A percentile compares a stretch with the other conserved stretches of the same genome.
phyloP scores from a whole-genome alignment of 2,797 vertebrate genomes.

The Melanogrammus aeglefinus region DNA sequence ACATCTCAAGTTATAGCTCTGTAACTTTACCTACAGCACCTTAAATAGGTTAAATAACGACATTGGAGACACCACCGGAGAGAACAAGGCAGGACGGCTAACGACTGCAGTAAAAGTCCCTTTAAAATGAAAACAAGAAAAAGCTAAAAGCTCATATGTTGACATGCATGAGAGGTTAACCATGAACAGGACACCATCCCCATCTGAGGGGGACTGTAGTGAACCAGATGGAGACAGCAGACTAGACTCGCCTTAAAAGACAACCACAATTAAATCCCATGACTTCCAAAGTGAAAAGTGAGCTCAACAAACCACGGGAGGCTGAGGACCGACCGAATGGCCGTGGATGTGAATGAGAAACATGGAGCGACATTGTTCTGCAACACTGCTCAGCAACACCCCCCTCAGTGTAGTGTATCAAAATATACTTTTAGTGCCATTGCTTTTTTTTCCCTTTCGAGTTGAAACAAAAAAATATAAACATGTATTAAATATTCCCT shows the following conservation, averaged over 20 bases:
- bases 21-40: neutral
- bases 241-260: neutral
- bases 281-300: neutral
- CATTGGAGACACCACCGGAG: neutral
- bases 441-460: neutral
- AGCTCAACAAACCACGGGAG: neutral
- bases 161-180: too few species aligned
- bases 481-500: neutral
- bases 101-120: neutral
- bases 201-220: neutral
- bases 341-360: neutral
- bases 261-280: neutral
- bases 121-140: neutral
- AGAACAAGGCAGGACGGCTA: neutral
- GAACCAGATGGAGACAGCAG: neutral
- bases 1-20: neutral
- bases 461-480: neutral
- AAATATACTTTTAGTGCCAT: constrained; percentile 3
- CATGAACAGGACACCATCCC: neutral
- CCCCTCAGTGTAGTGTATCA: neutral
- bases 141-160: neutral
- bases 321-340: neutral
- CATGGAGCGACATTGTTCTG: neutral
- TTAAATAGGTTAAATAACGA: neutral
- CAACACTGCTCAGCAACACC: neutral